A percentile compares a stretch with the other conserved stretches of the same genome.
Evolutionary conservation across 2,888 invertebrate genomes (phyloP).

Genomic region (Limenitis arthemis): DNA sequence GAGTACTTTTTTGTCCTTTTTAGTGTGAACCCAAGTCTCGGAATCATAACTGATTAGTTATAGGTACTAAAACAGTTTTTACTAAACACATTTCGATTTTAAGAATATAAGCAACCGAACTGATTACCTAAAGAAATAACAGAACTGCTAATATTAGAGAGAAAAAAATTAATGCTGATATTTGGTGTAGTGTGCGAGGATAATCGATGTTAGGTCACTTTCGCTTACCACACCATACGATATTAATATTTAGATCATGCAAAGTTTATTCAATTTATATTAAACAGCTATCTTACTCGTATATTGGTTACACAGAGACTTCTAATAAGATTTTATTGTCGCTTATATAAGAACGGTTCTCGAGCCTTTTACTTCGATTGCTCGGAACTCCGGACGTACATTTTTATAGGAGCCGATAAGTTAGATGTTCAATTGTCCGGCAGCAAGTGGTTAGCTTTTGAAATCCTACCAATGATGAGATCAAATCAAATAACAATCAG

Average conservation of each 20-base stretch:
- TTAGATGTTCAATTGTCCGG: slow-evolving; percentile 57
- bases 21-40: no score
- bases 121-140: no score
- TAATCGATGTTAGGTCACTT: no score
- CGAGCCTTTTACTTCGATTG: slow-evolving; percentile 32
- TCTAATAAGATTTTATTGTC: slow-evolving; percentile 20
- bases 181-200: no score
- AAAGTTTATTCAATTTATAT: slow-evolving; percentile 1
- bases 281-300: background rate
- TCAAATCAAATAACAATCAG: slow-evolving; percentile 27
- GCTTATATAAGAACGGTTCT: slow-evolving; percentile 14
- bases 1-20: no score
- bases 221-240: background rate
- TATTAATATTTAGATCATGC: background rate
- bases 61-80: no score
- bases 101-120: no score
- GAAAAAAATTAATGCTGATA: no score
- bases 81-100: no score
- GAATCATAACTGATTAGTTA: no score
- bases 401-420: slow-evolving; percentile 45
- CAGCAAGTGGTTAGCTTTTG: slow-evolving; percentile 43
- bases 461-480: slow-evolving; percentile 26
- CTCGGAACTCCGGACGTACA: slow-evolving; percentile 38
- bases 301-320: slow-evolving; percentile 6
- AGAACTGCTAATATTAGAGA: no score